Evolutionary conservation across 1,140 invertebrate species (phyloP), one percentile per base, ranked within the genome.

Genomic region (Andricus grossulariae): DNA sequence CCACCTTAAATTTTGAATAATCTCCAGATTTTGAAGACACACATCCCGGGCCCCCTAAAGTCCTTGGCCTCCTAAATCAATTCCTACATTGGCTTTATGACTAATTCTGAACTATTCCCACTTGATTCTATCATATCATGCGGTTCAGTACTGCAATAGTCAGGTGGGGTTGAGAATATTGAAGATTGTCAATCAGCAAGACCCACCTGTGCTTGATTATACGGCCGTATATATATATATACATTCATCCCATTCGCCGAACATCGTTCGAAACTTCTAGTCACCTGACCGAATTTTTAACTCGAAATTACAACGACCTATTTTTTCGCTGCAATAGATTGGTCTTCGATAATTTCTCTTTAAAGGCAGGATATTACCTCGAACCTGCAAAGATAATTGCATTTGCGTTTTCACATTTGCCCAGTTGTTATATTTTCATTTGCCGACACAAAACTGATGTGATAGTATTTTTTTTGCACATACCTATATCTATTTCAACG

Each of bases 161-260:
- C 49, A 50, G 12, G 79, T 45, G 57, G 7, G 60, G 18, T 49
- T 49, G 39, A 10, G 80, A 71, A 50, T 71, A 57, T 73, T 75
- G 81, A 87, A 87, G 84, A 87, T 87, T 87, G 84, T 86, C 85
- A 87, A 87, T 86, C 83, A 87, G 81, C 83, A 75, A 77, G 71
- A 86, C 60, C 76, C 78, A 84, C 85, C 84, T 82, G 78, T 77
- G 78, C 79, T 87, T 86, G 84, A 87, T 87, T 87, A 87, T 80
- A 80, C 72, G 75, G 19, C 49, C 51, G 75, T 25, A 19, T n/a
- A 39, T 8, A n/a, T n/a, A n/a, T n/a, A 4, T 71, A 51, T 51
- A 73, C 80, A 51, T 39, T 75, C 80, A 80, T 82, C 55, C 71
- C 55, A 72, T 71, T 84, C 49, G 75, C 55, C 76, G 81, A 77